phyloP scores from a whole-genome alignment of 2,797 vertebrate species.

The Octomys mimax region DNA sequence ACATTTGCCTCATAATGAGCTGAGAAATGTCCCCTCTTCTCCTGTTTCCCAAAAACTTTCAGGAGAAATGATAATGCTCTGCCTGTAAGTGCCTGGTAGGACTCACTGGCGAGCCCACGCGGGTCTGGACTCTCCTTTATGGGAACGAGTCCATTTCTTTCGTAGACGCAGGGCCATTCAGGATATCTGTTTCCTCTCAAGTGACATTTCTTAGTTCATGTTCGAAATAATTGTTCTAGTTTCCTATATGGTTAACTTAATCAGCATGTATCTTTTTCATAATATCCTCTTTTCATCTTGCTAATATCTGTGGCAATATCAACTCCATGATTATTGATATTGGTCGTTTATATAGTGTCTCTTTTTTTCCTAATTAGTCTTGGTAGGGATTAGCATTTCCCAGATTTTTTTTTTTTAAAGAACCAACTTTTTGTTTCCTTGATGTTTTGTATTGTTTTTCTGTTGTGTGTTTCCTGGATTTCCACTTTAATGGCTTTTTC shows the following conservation, averaged over 20 bases:
- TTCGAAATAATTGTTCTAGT: not conserved
- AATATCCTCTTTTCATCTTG: not conserved
- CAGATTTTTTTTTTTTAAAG: not conserved
- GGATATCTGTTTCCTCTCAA: not conserved
- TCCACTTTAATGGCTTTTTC: not conserved
- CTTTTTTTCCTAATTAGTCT: not conserved
- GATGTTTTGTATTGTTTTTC: constrained; percentile 19
- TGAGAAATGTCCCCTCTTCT: not conserved
- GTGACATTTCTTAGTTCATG: not conserved
- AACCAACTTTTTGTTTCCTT: not conserved
- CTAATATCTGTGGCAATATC: not conserved
- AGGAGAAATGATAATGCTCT: not conserved
- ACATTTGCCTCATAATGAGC: not conserved
- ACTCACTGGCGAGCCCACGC: not conserved
- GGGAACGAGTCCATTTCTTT: not conserved
- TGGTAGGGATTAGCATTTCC: not conserved
- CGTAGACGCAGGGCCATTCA: not conserved
- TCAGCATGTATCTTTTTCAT: not conserved
- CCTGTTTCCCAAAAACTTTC: not conserved
- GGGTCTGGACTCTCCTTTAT: not conserved
- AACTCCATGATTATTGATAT: not conserved
- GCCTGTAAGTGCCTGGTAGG: not conserved
- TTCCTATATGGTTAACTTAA: not conserved
- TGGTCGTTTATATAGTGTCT: not conserved
- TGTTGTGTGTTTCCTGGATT: not conserved